A percentile compares a stretch with the other conserved stretches of the same genome.
These are phyloP conservation scores for Eupristina koningsbergeri DNA, from an alignment of 1,140 invertebrate species.

Conservation along the genomic window DNA sequence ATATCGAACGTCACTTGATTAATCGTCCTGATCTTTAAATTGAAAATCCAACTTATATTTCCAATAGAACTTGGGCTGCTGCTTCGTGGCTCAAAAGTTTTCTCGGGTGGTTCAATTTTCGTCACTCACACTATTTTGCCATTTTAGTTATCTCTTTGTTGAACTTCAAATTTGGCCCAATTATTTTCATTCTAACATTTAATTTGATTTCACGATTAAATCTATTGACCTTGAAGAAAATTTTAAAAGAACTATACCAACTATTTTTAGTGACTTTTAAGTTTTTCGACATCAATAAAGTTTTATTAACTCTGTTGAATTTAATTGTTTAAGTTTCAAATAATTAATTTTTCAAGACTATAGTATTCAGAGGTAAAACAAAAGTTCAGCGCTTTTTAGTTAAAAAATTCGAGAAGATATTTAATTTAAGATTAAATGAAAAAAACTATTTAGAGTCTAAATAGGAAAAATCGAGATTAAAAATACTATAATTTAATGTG, in stretches of 20 bases:
- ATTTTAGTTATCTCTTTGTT: background rate
- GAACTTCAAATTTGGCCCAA: background rate
- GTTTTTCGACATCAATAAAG: no score
- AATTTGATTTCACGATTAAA: background rate
- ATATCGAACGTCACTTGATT: slow-evolving; percentile 46
- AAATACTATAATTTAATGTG: background rate
- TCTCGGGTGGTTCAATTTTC: background rate
- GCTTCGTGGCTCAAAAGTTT: background rate
- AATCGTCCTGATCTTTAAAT: slow-evolving; percentile 43
- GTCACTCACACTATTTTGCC: background rate
- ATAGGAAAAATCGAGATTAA: background rate
- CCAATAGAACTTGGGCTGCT: background rate
- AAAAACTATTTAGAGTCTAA: background rate
- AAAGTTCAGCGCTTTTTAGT: no score
- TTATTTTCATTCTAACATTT: background rate
- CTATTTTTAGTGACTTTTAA: background rate
- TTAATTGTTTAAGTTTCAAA: no score
- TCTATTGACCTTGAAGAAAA: background rate
- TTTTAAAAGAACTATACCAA: background rate
- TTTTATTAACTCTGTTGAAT: background rate
- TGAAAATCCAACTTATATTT: slow-evolving; percentile 32
- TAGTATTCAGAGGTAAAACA: no score
- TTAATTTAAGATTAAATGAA: no score
- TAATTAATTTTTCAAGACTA: no score
- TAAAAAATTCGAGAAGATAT: no score